Percentiles rank a stretch among this genome's conserved stretches.
Conservation (phyloP, 2,797 vertebrate species). For the Rhodeus uyekii region DNA sequence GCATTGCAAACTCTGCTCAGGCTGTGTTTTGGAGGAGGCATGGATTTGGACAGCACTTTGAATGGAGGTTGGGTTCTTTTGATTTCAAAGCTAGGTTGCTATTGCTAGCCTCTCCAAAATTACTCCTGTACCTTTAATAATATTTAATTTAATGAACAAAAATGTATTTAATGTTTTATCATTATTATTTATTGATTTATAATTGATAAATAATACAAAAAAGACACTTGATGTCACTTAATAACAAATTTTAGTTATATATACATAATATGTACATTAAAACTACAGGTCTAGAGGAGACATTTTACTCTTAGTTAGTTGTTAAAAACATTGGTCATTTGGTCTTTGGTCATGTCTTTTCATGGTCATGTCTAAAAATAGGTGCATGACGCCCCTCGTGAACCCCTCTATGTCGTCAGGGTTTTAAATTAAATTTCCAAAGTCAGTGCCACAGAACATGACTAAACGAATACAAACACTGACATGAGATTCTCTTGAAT, state of each 20-base stretch:
- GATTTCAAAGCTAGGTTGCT: no score
- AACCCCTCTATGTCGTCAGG: not conserved
- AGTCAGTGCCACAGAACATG: not conserved
- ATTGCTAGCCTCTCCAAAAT: no score
- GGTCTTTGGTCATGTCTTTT: not conserved
- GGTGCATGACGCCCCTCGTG: not conserved
- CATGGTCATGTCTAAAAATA: conserved; percentile 15
- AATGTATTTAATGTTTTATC: not conserved
- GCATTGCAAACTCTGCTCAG: no score
- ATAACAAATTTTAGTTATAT: no score
- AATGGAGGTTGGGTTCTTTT: no score
- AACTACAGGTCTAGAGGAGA: not conserved
- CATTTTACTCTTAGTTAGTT: not conserved
- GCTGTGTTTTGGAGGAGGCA: no score
- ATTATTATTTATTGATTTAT: not conserved
- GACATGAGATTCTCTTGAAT: conserved; percentile 56
- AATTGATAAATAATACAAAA: not conserved
- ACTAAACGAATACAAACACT: conserved; percentile 25
- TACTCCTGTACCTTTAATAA: no score
- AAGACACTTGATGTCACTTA: not conserved
- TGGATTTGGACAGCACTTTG: no score
- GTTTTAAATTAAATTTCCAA: conserved; percentile 18
- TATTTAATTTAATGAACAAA: not conserved
- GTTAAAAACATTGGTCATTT: not conserved
- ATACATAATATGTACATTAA: no score